Base-by-base conservation (phyloP, 2,113 vertebrate genomes). In the Bos taurus region DNA sequence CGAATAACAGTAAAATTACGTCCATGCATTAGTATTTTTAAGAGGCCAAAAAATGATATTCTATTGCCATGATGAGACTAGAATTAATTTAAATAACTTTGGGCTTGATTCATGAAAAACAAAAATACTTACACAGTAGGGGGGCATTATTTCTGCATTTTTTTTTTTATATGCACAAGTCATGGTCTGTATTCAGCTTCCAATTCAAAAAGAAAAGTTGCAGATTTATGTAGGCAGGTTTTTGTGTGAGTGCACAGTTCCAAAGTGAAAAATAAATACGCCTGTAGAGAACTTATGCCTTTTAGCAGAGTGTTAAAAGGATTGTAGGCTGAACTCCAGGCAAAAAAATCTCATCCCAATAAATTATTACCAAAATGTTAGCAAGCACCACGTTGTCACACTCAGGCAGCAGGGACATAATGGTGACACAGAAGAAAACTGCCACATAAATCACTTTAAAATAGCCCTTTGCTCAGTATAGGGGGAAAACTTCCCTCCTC, bases 21-120 rank as follows among this genome's bases (percentile, higher is more conserved):
- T 95, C 64, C 59, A 91, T 88, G 97, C 13, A 78, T 67, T 97
- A 95, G 56, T 98, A 94, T 96, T 98, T 98, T 95, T 91, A 97
- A 98, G 95, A 97, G 91, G 91, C 26, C 86, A 62, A 97, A 97
- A 96, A 98, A 98, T 95, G 33, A 97, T 98, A 96, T 98, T 97
- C 71, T 98, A 92, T 97, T 98, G 97, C 59, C 78, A 90, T 98
- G 96, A 98, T 98, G 97, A 99, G 96, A 96, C 95, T 94, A 98
- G 97, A 98, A 98, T 98, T 98, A 97, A 98, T 98, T 98, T 98
- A 98, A 98, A 98, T 98, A 98, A 97, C 92, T 98, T 98, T 94
- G 87, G 95, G 94, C 28, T 92, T 96, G 95, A 98, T 97, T 98
- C 80, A 96, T 96, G 86, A 96, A 98, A 98, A 99, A 98, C 81